Percentiles rank a stretch among this genome's conserved stretches.
phyloP scores from a whole-genome alignment of 2,113 vertebrate species.

The Dasyprocta punctata region DNA sequence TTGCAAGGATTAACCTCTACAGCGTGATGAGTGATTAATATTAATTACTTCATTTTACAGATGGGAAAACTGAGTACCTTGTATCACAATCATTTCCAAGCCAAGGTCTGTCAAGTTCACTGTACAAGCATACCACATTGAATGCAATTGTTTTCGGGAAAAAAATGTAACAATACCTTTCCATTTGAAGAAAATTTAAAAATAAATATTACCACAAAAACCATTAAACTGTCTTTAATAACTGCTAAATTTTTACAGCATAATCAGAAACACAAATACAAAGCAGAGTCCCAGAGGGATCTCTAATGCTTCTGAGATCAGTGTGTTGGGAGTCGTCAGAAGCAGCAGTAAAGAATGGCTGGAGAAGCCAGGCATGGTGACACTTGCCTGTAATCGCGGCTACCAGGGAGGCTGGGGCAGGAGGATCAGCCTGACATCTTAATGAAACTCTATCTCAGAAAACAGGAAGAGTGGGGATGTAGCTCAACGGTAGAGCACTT shows the following conservation, averaged over 20 bases:
- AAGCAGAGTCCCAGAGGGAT: not conserved
- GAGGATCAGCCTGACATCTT: not conserved
- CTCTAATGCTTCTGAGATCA: not conserved
- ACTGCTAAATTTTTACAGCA: not conserved
- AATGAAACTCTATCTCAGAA: not conserved
- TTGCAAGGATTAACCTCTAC: conserved; percentile 28
- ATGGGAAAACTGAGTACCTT: conserved; percentile 62
- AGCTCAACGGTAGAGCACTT: not conserved
- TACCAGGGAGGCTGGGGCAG: not conserved
- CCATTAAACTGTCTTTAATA: not conserved
- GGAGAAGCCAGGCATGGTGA: not conserved
- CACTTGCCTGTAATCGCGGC: not conserved
- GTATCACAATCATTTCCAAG: not conserved
- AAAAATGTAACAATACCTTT: conserved; percentile 23
- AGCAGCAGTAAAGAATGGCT: not conserved
- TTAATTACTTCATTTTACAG: conserved; percentile 64
- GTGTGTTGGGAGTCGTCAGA: not conserved
- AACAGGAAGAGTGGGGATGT: not conserved
- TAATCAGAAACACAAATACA: not conserved
- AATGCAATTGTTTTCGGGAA: not conserved
- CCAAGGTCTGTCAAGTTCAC: conserved; percentile 17
- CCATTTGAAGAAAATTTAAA: conserved; percentile 21
- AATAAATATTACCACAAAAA: conserved; percentile 28
- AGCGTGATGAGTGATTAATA: conserved; percentile 50
- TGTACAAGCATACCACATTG: not conserved